Base-by-base conservation (phyloP, 2,888 invertebrate species). In the Drymonia ruficornis region DNA sequence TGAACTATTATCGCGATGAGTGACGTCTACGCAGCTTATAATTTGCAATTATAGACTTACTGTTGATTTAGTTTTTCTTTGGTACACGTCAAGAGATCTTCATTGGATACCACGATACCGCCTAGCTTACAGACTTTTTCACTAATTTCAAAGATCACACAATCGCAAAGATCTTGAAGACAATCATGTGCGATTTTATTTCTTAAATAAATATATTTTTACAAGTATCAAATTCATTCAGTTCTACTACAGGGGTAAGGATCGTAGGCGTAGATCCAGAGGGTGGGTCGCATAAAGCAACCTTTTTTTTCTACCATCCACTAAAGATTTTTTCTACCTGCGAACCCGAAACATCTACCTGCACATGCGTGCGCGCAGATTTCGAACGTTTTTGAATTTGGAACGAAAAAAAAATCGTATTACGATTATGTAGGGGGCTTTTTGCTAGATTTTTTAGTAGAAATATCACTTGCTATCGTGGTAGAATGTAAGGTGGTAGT, bases 251-350 rank as follows among this genome's bases (percentile, higher is more conserved):
- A 64, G 63, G 68, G 65, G 72, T 75, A 78, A 67, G 80, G 76
- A 78, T 83, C 82, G 87, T 87, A 79, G 87, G 87, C 83, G 86
- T 80, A 73, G 61, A 68, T 67, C 72, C 65, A 70, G 78, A 47
- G 87, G 87, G 81, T 87, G 87, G 87, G 80, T 87, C 84, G 84
- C 86, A 85, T 82, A 85, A 82, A 80, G 78, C 73, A 70, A 73
- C 74, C 81, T 83, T 80, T 84, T 87, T 86, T 85, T 88, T 84
- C 77, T 58, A 74, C 76, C 80, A 81, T 81, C 80, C 77, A 82
- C 81, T 69, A 81, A 76, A 80, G 68, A 82, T 88, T 88, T 89
- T 88, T 88, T 88, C 87, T 89, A 89, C 89, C 89, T 89, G 89
- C 86, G 78, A 86, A 84, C 86, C 84, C 74, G 66, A 79, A 81